A percentile compares a stretch with the other conserved stretches of the same genome.
phyloP scores from a whole-genome alignment of 2,797 vertebrate species.

The Austrolebias charrua region DNA sequence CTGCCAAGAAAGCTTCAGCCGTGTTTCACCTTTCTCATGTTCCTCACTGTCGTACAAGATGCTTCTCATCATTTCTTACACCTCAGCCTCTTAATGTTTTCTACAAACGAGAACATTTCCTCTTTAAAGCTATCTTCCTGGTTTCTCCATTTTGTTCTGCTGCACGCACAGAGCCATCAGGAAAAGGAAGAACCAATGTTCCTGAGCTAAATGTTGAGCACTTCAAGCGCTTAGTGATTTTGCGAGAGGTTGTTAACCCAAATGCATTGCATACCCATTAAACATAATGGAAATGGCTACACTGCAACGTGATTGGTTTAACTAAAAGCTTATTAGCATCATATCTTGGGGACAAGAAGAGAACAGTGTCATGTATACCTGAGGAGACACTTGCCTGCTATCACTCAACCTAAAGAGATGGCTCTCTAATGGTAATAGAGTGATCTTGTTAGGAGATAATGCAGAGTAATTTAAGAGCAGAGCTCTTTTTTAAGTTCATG shows the following conservation, averaged over 20 bases:
- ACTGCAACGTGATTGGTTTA: slow-evolving; percentile 69
- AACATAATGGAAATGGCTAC: slow-evolving; percentile 68
- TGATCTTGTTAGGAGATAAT: slow-evolving; percentile 57
- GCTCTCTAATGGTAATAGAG: slow-evolving; percentile 55
- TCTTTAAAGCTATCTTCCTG: slow-evolving; percentile 40
- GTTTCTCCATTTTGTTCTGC: slow-evolving; percentile 47
- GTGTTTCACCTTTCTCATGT: slow-evolving; percentile 9
- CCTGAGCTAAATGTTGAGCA: slow-evolving; percentile 64
- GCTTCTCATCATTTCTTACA: slow-evolving; percentile 44
- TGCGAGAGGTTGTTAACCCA: slow-evolving; percentile 70
- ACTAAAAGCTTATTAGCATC: slow-evolving; percentile 75
- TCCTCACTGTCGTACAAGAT: slow-evolving; percentile 16
- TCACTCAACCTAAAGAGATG: slow-evolving; percentile 58
- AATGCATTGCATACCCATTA: slow-evolving; percentile 72
- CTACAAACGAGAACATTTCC: slow-evolving; percentile 27
- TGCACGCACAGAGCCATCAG: slow-evolving; percentile 37
- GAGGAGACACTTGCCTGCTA: slow-evolving; percentile 57
- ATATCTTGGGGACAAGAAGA: slow-evolving; percentile 41
- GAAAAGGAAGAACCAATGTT: slow-evolving; percentile 61
- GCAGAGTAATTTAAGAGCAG: slow-evolving; percentile 49
- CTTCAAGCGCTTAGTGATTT: slow-evolving; percentile 61
- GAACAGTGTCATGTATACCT: slow-evolving; percentile 49
- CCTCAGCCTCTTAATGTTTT: slow-evolving; percentile 44
- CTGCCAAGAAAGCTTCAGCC: slow-evolving; percentile 24
- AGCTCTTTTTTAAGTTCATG: slow-evolving; percentile 25